These are phyloP conservation scores for Rhagonycha fulva DNA, from an alignment of 2,888 invertebrate species.

Conservation along the genomic window DNA sequence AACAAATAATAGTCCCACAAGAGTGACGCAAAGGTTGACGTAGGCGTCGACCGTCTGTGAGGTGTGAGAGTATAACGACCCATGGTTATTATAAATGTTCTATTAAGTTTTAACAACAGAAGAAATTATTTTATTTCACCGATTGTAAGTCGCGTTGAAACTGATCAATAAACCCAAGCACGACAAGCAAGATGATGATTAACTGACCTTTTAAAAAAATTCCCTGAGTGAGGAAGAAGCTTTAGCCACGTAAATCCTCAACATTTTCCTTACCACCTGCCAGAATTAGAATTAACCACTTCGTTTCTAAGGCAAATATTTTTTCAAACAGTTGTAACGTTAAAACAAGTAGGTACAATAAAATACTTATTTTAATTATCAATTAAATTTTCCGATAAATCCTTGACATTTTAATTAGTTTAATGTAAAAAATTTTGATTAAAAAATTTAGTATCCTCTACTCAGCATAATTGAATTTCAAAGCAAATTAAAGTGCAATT, in stretches of 20 bases:
- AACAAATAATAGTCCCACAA: neutral
- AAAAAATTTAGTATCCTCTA: neutral
- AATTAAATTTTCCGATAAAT: neutral
- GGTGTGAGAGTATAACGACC: neutral
- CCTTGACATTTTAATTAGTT: neutral
- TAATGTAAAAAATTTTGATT: neutral
- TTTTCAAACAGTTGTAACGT: too few relatives aligned
- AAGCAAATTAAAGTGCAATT: neutral
- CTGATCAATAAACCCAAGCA: too few relatives aligned
- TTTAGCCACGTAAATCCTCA: too few relatives aligned
- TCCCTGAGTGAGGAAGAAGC: too few relatives aligned
- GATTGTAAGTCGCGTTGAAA: too few relatives aligned
- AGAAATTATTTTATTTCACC: too few relatives aligned
- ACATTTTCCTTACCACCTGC: too few relatives aligned
- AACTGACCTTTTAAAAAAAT: too few relatives aligned
- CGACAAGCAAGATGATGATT: too few relatives aligned
- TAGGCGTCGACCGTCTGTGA: neutral
- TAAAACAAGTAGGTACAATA: too few relatives aligned
- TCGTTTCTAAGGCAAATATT: too few relatives aligned
- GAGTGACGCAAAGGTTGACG: neutral
- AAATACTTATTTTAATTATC: neutral
- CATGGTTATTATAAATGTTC: neutral
- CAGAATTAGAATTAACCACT: too few relatives aligned
- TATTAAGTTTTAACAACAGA: neutral
- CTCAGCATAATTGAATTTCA: neutral